These are phyloP conservation scores for Nipponia nippon DNA, from an alignment of 2,113 vertebrate species.

Conservation along the genomic window DNA sequence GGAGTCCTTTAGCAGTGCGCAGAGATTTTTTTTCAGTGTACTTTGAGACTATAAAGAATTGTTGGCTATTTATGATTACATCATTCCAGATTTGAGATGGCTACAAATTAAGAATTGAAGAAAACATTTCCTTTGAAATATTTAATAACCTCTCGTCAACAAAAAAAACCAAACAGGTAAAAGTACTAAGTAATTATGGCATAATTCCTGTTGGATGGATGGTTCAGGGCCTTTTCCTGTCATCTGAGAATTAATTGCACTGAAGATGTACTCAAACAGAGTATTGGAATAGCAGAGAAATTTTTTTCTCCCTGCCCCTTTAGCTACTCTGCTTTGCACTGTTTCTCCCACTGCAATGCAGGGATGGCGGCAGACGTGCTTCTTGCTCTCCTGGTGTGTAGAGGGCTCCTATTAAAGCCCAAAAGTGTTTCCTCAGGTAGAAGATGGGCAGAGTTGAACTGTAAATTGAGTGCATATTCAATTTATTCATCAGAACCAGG, in stretches of 20 bases:
- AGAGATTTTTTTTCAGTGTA: not conserved
- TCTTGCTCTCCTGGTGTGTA: not conserved
- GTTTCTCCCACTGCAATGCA: not conserved
- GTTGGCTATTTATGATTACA: not conserved
- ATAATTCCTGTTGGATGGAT: not conserved
- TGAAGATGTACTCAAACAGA: not conserved
- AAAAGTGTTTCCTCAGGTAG: not conserved
- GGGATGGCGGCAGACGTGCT: not conserved
- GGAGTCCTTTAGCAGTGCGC: not conserved
- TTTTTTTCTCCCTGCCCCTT: not conserved
- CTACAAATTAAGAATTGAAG: not conserved
- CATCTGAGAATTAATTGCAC: not conserved
- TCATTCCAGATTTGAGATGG: not conserved
- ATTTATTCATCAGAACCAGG: not conserved
- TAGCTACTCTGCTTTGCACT: not conserved
- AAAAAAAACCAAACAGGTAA: not conserved
- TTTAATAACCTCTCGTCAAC: not conserved
- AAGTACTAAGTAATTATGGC: not conserved
- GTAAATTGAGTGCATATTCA: not conserved
- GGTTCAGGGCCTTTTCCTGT: not conserved
- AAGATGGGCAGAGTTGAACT: not conserved
- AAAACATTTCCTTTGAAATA: not conserved
- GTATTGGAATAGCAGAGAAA: not conserved
- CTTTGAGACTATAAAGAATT: not conserved
- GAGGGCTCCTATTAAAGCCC: not conserved